A percentile compares a stretch with the other conserved stretches of the same genome.
Evolutionary conservation across 2,888 invertebrate genomes (phyloP).

Genomic region (Ctenicera cuprea): DNA sequence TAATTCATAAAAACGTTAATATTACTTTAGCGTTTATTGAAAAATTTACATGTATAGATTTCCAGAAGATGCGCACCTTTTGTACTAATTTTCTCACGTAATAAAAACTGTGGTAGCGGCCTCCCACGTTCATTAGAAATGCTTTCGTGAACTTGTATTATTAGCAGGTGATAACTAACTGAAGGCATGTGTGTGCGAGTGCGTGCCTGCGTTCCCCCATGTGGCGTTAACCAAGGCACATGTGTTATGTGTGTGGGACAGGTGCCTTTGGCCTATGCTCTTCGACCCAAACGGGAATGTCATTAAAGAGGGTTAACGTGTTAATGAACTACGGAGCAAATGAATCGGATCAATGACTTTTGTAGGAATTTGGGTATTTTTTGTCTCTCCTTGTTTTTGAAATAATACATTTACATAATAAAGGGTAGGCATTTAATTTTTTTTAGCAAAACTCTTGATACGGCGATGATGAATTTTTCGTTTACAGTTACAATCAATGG

Average conservation of each 20-base stretch:
- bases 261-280: constrained; percentile 38
- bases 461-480: no score
- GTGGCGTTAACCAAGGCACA: constrained; percentile 18
- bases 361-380: neutral
- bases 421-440: no score
- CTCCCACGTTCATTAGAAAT: constrained; percentile 17
- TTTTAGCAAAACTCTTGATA: no score
- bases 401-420: no score
- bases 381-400: no score
- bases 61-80: no score
- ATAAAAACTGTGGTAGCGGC: no score
- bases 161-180: constrained; percentile 40
- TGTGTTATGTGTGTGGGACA: constrained; percentile 39
- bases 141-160: constrained; percentile 7
- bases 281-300: constrained; percentile 32
- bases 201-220: constrained; percentile 12
- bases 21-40: no score
- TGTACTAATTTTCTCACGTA: no score
- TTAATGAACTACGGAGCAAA: constrained; percentile 36
- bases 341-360: constrained; percentile 11
- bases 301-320: constrained; percentile 30
- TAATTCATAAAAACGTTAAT: no score
- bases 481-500: no score
- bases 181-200: constrained; percentile 27
- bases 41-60: no score